These are phyloP conservation scores for Drusus annulatus DNA, from an alignment of 1,140 invertebrate species.

Conservation along the genomic window DNA sequence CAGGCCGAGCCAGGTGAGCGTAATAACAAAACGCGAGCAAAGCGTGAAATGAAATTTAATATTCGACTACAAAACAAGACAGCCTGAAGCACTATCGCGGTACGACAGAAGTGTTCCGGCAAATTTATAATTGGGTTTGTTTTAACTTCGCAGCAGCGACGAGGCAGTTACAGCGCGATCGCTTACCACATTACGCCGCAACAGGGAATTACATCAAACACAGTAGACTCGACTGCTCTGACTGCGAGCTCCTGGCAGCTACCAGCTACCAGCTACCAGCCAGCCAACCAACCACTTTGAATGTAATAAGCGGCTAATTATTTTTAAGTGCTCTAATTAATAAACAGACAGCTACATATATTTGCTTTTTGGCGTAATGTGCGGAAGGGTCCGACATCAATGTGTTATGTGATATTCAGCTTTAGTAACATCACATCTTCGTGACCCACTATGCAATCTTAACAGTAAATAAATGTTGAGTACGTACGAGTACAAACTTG, in stretches of 20 bases:
- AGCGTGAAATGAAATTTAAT: constrained; percentile 35
- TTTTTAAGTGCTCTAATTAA: constrained; percentile 6
- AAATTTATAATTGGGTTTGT: constrained; percentile 53
- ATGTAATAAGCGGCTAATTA: constrained; percentile 10
- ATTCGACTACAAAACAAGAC: constrained; percentile 28
- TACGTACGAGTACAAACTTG: too few species aligned
- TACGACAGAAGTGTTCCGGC: constrained; percentile 30
- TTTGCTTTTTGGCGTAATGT: too few species aligned
- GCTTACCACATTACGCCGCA: constrained; percentile 36
- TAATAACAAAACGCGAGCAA: constrained; percentile 22
- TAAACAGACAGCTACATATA: not conserved
- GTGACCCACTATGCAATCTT: too few species aligned
- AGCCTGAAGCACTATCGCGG: constrained; percentile 32
- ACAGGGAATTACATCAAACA: constrained; percentile 34
- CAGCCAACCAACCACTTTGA: not conserved
- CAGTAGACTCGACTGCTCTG: not conserved
- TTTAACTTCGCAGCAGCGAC: constrained; percentile 44
- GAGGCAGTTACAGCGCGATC: constrained; percentile 6
- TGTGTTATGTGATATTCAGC: too few species aligned
- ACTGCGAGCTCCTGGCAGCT: too few species aligned
- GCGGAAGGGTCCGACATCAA: too few species aligned
- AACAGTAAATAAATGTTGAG: too few species aligned
- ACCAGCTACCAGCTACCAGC: too few species aligned
- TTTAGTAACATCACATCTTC: too few species aligned
- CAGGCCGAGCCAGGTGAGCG: too few species aligned